Evolutionary conservation across 2,113 vertebrate species (phyloP), one percentile per base, ranked within the genome.

Genomic region (Coracopsis vasa): DNA sequence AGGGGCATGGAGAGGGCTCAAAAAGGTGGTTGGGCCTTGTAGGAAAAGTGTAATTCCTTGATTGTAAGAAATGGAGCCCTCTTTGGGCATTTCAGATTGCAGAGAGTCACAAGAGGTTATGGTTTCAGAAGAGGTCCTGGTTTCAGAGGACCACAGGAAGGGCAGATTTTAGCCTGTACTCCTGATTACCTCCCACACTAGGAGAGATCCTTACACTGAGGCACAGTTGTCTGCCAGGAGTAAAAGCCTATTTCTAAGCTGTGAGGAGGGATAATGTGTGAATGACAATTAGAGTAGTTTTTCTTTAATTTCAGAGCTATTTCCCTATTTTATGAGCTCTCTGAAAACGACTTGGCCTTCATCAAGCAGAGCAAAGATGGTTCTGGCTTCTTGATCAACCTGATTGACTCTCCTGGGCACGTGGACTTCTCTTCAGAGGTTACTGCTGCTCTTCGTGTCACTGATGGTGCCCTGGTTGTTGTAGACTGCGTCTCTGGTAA

Each of bases 401-500:
- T 99, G 91, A 99, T 99, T 1, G 99, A 99, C 86, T 99, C 99
- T 18, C 99, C 99, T 0, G 99, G 99, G 11, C 99, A 99, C 0
- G 99, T 99, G 9, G 99, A 99, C 94, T 99, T 99, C 96, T 99
- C 99, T 17, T 99, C 99, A 0, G 99, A 99, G 97, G 99, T 99
- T 90, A 99, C 99, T 0, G 99, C 99, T 27, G 99, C 99, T 18
- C 98, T 99, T 56, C 98, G 99, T 27, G 99, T 99, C 93, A 99
- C 99, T 3, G 99, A 99, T 0, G 99, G 99, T 29, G 99, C 99
- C 64, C 97, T 99, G 90, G 99, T 99, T 12, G 99, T 99, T 0
- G 99, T 99, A 28, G 99, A 99, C 93, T 99, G 99, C 0, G 99
- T 99, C 16, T 99, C 99, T 28, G 99, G 99, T 99, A 96, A 98